phyloP scores from a whole-genome alignment of 2,797 vertebrate genomes.

The Pogonophryne albipinna region DNA sequence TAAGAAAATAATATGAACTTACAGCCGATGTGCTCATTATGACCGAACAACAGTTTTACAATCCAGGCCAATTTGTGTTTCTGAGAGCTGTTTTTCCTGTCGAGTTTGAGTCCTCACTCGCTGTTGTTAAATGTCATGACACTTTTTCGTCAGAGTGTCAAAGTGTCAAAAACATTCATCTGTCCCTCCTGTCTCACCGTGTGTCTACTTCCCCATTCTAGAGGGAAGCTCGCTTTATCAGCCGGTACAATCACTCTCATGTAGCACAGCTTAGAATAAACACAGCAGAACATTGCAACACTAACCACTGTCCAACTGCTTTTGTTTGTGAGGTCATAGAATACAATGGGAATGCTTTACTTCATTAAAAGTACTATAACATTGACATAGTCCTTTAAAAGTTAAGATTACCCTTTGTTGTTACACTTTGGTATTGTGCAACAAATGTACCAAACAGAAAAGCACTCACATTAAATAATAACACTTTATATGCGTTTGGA shows the following conservation, averaged over 20 bases:
- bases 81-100: slow-evolving; percentile 8
- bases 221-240: slow-evolving; percentile 80
- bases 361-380: neutral
- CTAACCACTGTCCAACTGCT: slow-evolving; percentile 9
- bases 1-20: slow-evolving; percentile 57
- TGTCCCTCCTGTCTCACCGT: slow-evolving; percentile 28
- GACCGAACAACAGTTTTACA: slow-evolving; percentile 6
- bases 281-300: slow-evolving; percentile 8
- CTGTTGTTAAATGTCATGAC: slow-evolving; percentile 37
- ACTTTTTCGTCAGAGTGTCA: slow-evolving; percentile 18
- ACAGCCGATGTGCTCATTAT: slow-evolving; percentile 71
- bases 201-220: slow-evolving; percentile 80
- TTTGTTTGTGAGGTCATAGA: neutral
- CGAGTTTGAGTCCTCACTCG: slow-evolving; percentile 10
- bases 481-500: neutral
- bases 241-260: slow-evolving; percentile 11
- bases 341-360: neutral
- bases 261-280: slow-evolving; percentile 37
- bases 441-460: neutral
- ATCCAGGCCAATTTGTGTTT: slow-evolving; percentile 1
- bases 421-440: neutral
- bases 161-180: slow-evolving; percentile 32
- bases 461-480: neutral
- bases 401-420: neutral
- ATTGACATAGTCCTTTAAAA: neutral